A percentile compares a stretch with the other conserved stretches of the same genome.
Conservation (phyloP, 2,797 vertebrate genomes). For the Takifugu rubripes region DNA sequence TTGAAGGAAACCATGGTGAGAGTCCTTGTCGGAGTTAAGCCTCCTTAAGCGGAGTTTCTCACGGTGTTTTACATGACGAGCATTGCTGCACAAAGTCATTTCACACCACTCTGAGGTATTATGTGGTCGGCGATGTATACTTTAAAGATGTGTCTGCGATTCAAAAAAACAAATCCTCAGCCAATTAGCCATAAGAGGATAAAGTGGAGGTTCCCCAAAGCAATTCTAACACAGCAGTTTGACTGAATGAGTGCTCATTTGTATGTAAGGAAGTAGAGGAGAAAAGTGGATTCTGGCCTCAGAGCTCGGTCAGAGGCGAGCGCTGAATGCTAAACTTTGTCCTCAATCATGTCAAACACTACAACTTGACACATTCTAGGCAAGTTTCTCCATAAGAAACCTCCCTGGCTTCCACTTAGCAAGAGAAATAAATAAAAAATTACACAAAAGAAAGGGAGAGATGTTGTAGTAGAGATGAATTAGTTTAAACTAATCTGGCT, state of each 20-base stretch:
- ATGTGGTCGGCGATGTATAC: constrained; percentile 49
- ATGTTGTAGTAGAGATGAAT: too few species aligned
- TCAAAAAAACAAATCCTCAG: constrained; percentile 58
- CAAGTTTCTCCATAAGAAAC: constrained; percentile 12
- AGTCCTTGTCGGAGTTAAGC: constrained; percentile 30
- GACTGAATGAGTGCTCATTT: constrained; percentile 61
- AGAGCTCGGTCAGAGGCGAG: constrained; percentile 45
- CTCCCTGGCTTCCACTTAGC: not conserved
- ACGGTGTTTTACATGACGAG: constrained; percentile 30
- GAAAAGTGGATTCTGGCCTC: constrained; percentile 52
- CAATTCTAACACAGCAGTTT: constrained; percentile 46
- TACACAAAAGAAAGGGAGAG: too few species aligned
- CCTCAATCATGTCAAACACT: constrained; percentile 27
- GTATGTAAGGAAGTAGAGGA: constrained; percentile 58
- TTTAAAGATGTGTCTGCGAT: constrained; percentile 56
- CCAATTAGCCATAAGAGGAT: constrained; percentile 50
- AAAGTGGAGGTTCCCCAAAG: constrained; percentile 43
- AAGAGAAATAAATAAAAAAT: too few species aligned
- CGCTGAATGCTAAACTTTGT: constrained; percentile 58
- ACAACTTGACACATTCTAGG: constrained; percentile 23
- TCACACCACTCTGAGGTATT: constrained; percentile 44
- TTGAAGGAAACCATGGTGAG: constrained; percentile 8
- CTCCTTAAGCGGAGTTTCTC: constrained; percentile 22
- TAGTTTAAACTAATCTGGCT: not conserved
- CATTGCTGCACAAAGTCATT: constrained; percentile 43